Base-by-base conservation (phyloP, 2,113 vertebrate species). In the Ibidorhyncha struthersii region DNA sequence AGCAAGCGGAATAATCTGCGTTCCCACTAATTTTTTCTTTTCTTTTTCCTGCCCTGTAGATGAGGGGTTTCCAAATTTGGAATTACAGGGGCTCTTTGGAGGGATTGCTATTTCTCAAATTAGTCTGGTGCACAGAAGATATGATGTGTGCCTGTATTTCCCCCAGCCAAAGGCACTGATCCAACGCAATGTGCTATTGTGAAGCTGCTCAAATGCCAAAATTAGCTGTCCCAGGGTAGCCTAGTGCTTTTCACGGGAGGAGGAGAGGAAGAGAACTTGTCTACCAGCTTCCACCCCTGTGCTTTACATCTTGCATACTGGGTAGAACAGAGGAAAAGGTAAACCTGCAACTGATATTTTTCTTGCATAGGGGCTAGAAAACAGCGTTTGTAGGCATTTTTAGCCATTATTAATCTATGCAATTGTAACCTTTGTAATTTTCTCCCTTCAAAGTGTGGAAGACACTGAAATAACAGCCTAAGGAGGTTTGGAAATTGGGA, bases 401-500 rank as follows among this genome's bases (percentile, higher is more conserved):
- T 70, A 93, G 85, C 53, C 49, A 49, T 82, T 79, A 83, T 69
- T 94, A 95, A 91, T 90, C 67, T 70, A 38, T 80, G 49, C 55
- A 89, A 53, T 81, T 77, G 34, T 83, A 87, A 65, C 70, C 58
- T 92, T 79, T 0, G 1, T 65, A 76, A 88, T 91, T 89, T 90
- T 89, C 59, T 91, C 45, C 26, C 78, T 91, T 94, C 81, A 81
- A 59, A 95, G 56, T 36, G 76, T 86, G 40, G 82, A 86, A 96
- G 95, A 97, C 2, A 1, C 71, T 65, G 63, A 97, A 98, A 97
- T 95, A 97, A 95, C 53, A 95, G 78, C 86, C 85, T 96, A 34
- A 89, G 77, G 73, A 95, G 53, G 86, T 93, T 81, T 95, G 81
- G 81, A 79, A 80, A 91, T 65, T 63, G 63, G 90, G 83, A 76